These are phyloP conservation scores for Autographa pulchrina DNA, from an alignment of 2,888 invertebrate genomes.

Conservation along the genomic window DNA sequence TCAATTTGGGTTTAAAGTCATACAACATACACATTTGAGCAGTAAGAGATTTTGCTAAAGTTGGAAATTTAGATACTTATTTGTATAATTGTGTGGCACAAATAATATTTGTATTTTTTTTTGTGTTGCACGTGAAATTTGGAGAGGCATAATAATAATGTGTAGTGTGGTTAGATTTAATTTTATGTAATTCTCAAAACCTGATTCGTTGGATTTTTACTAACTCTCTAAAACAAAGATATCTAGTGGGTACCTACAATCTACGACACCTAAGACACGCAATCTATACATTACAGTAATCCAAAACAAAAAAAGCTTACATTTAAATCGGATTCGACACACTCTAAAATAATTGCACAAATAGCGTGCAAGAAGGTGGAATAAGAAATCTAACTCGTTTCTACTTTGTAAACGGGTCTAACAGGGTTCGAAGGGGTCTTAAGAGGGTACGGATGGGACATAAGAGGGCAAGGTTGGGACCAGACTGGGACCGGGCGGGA, in stretches of 20 bases:
- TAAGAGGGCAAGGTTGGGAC: constrained; percentile 22
- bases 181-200: too few relatives aligned
- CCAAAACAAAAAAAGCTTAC: constrained; percentile 13
- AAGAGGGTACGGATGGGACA: constrained; percentile 19
- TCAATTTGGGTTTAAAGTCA: background rate
- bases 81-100: background rate
- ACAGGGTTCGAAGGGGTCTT: constrained; percentile 27
- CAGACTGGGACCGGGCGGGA: constrained; percentile 30
- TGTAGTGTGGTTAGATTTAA: too few relatives aligned
- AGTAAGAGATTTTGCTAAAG: background rate
- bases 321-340: constrained; percentile 20
- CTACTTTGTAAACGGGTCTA: constrained; percentile 50
- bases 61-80: background rate
- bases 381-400: constrained; percentile 45
- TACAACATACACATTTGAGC: too few relatives aligned
- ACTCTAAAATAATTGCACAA: constrained; percentile 15
- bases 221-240: too few relatives aligned
- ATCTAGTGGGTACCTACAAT: background rate
- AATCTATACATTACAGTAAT: background rate
- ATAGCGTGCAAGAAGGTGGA: constrained; percentile 38
- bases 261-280: background rate
- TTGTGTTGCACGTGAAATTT: too few relatives aligned
- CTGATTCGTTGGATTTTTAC: too few relatives aligned
- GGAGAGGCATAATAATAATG: too few relatives aligned
- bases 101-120: too few relatives aligned